These are phyloP conservation scores for Prorops nasuta DNA, from an alignment of 1,140 invertebrate species.

Conservation along the genomic window DNA sequence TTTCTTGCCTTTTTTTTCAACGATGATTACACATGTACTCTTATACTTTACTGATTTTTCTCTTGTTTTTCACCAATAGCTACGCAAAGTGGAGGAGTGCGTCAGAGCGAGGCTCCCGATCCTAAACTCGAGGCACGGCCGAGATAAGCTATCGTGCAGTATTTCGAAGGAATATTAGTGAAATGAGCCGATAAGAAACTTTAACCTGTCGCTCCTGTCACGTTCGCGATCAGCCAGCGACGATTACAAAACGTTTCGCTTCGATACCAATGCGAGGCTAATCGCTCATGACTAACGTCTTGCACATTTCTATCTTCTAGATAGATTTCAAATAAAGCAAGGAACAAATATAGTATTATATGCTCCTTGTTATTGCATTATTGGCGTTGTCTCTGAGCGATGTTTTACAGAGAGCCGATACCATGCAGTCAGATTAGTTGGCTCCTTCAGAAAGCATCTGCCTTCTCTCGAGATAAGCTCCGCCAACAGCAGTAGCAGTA, in stretches of 20 bases:
- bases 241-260: constrained; percentile 20
- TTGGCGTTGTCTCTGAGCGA: constrained; percentile 24
- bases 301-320: constrained; percentile 3
- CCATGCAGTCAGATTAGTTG: constrained; percentile 29
- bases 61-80: too few relatives aligned
- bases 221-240: constrained; percentile 27
- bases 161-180: constrained; percentile 49
- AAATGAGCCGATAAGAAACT: constrained; percentile 46
- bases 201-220: constrained; percentile 31
- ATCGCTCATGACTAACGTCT: constrained; percentile 9
- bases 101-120: too few relatives aligned
- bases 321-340: too few relatives aligned
- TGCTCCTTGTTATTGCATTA: too few relatives aligned
- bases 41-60: too few relatives aligned
- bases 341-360: too few relatives aligned
- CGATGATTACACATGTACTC: too few relatives aligned
- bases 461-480: constrained; percentile 33
- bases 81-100: too few relatives aligned
- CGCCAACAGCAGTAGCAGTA: too few relatives aligned
- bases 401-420: constrained; percentile 31
- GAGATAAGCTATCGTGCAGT: constrained; percentile 41
- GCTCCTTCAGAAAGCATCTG: constrained; percentile 22
- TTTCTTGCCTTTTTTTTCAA: too few relatives aligned
- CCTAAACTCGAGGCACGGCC: constrained; percentile 37
- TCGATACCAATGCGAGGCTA: too few relatives aligned